Evolutionary conservation across 1,140 invertebrate genomes (phyloP).

Genomic region (Campoletis sonorensis): DNA sequence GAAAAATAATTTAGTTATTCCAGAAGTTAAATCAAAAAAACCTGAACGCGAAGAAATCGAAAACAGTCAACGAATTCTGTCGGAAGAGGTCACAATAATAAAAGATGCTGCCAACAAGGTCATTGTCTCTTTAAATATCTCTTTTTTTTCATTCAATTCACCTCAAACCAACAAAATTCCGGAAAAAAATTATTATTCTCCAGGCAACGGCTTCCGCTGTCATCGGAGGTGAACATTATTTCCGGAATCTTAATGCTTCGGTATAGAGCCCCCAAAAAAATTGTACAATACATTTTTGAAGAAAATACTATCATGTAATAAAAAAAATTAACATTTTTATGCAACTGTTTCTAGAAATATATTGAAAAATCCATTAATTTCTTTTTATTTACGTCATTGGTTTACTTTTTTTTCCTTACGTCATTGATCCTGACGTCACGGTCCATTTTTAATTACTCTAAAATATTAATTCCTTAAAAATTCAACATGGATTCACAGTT

Average conservation of each 20-base stretch:
- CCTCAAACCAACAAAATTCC: too few relatives aligned
- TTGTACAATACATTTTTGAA: too few relatives aligned
- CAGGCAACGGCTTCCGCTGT: conserved; percentile 7
- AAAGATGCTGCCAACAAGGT: conserved; percentile 46
- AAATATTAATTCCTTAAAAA: too few relatives aligned
- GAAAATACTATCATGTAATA: too few relatives aligned
- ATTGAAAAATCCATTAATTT: too few relatives aligned
- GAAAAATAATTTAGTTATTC: conserved; percentile 4
- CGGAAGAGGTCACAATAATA: conserved; percentile 40
- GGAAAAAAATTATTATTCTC: background rate
- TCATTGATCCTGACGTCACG: too few relatives aligned
- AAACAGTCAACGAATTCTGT: background rate
- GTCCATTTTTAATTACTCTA: too few relatives aligned
- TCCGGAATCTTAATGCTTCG: conserved; percentile 16
- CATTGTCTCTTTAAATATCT: background rate
- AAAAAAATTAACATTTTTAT: too few relatives aligned
- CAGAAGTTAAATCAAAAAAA: conserved; percentile 2
- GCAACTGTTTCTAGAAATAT: too few relatives aligned
- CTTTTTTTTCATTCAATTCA: background rate
- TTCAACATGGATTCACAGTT: too few relatives aligned
- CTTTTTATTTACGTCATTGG: too few relatives aligned
- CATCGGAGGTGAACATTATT: conserved; percentile 31
- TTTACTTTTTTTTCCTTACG: too few relatives aligned
- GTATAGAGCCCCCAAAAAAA: background rate
- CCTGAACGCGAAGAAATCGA: background rate